Evolutionary conservation across 2,888 invertebrate species (phyloP).

Genomic region (Kuschelorhynchus macadamiae): DNA sequence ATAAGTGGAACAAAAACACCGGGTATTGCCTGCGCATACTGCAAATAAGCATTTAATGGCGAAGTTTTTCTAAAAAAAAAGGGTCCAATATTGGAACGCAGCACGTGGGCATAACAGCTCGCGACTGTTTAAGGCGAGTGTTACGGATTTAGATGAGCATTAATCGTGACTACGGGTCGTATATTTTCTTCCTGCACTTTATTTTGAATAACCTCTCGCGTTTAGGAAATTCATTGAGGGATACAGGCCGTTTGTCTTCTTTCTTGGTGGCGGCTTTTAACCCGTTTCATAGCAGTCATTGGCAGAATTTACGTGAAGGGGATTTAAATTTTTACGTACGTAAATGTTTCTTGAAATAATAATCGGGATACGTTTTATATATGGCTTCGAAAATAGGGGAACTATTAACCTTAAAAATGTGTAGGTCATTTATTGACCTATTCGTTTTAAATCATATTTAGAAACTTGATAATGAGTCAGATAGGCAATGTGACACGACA

Average conservation of each 20-base stretch:
- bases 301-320: background rate
- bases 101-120: background rate
- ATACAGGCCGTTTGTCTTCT: conserved; percentile 48
- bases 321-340: background rate
- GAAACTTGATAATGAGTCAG: no score
- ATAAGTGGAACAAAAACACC: no score
- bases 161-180: conserved; percentile 41
- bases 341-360: no score
- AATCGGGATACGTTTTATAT: no score
- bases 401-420: no score
- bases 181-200: conserved; percentile 43
- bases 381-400: no score
- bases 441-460: no score
- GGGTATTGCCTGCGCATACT: no score
- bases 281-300: conserved; percentile 11
- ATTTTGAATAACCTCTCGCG: conserved; percentile 49
- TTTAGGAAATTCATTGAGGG: conserved; percentile 49
- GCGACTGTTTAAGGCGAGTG: background rate
- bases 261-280: conserved; percentile 33
- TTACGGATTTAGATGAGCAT: conserved; percentile 49
- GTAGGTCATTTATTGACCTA: no score
- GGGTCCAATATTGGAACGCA: conserved; percentile 21
- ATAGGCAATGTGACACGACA: no score
- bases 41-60: no score
- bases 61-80: no score